Conservation (phyloP, 2,888 invertebrate genomes). For the Eubasilissa splendida region DNA sequence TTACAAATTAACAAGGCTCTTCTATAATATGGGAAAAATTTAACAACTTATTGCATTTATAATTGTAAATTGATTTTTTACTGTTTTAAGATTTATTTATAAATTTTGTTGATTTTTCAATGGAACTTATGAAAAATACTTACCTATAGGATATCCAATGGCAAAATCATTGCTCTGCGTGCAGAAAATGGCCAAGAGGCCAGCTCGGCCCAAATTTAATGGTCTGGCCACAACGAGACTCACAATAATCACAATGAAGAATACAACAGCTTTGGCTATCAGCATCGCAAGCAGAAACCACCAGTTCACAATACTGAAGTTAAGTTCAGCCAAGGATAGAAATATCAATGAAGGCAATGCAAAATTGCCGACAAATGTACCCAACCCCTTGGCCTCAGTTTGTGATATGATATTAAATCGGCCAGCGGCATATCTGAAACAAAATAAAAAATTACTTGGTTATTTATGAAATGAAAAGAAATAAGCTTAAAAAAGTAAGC, state of each 20-base stretch:
- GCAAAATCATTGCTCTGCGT: constrained; percentile 99
- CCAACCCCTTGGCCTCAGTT: constrained; percentile 90
- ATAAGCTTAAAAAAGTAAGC: constrained; percentile 39
- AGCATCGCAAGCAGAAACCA: constrained; percentile 89
- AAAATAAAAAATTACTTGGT: constrained; percentile 5
- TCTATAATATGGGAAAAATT: no score
- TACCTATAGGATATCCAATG: constrained; percentile 95
- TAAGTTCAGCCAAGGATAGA: constrained; percentile 87
- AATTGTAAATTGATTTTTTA: no score
- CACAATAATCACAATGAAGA: constrained; percentile 83
- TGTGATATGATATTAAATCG: constrained; percentile 86
- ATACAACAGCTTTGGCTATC: constrained; percentile 88
- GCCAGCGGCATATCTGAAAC: constrained; percentile 85
- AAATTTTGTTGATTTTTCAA: no score
- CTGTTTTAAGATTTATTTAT: no score
- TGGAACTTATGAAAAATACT: constrained; percentile 62
- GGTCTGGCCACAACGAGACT: constrained; percentile 87
- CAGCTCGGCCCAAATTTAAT: constrained; percentile 86
- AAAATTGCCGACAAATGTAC: constrained; percentile 94
- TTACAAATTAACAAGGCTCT: no score
- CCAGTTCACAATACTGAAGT: constrained; percentile 92
- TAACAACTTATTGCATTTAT: no score
- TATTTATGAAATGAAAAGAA: background rate
- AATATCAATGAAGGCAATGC: constrained; percentile 94
- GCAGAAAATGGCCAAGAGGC: constrained; percentile 93